phyloP scores from a whole-genome alignment of 2,888 invertebrate species.

The Quadroppia sp. region DNA sequence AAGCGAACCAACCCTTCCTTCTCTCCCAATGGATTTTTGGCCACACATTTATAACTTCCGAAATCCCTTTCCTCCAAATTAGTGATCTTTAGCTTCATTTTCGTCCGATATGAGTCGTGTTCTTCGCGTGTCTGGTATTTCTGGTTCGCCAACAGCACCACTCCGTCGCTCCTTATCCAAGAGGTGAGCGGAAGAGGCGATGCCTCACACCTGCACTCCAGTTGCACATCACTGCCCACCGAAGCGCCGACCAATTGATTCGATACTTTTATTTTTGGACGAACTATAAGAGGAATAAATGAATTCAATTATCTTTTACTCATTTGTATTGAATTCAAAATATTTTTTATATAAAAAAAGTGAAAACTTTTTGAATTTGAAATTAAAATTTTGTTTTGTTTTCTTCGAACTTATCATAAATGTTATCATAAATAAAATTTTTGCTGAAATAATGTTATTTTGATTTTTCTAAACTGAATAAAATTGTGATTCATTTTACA shows the following conservation, averaged over 20 bases:
- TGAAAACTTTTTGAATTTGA: too few species aligned
- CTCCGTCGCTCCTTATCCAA: slow-evolving; percentile 47
- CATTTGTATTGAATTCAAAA: too few species aligned
- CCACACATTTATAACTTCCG: slow-evolving; percentile 44
- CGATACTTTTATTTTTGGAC: slow-evolving; percentile 48
- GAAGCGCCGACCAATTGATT: slow-evolving; percentile 48
- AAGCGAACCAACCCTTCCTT: slow-evolving; percentile 43
- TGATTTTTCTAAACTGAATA: too few species aligned
- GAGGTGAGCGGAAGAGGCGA: slow-evolving; percentile 47
- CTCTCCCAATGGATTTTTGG: slow-evolving; percentile 43
- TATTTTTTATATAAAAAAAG: too few species aligned
- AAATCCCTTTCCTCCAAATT: slow-evolving; percentile 44
- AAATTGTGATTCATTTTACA: too few species aligned
- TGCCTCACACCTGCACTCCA: slow-evolving; percentile 48
- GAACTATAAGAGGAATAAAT: slow-evolving; percentile 44
- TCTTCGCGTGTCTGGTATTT: slow-evolving; percentile 47
- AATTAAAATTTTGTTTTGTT: too few species aligned
- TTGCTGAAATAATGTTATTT: too few species aligned
- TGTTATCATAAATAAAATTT: too few species aligned
- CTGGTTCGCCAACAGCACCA: slow-evolving; percentile 44
- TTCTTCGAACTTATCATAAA: too few species aligned
- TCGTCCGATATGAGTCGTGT: slow-evolving; percentile 42
- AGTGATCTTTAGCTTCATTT: slow-evolving; percentile 42
- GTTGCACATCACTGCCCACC: slow-evolving; percentile 46
- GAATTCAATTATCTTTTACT: background rate